Evolutionary conservation across 2,888 invertebrate species (phyloP).

Genomic region (Himalopsyche japonica): DNA sequence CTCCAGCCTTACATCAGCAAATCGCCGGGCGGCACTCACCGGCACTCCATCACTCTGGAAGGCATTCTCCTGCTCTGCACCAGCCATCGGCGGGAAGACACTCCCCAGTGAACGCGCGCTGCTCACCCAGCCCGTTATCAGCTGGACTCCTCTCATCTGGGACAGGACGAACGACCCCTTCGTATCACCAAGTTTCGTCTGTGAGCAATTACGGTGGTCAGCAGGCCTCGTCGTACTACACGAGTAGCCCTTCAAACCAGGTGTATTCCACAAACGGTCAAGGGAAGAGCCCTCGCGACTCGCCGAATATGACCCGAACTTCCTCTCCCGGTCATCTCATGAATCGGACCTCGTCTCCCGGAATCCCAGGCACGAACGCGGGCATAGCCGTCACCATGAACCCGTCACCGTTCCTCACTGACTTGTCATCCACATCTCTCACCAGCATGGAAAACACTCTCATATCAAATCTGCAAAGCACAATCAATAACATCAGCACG

Average conservation of each 20-base stretch:
- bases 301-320: conserved; percentile 47
- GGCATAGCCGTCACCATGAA: conserved; percentile 66
- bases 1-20: conserved; percentile 6
- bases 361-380: conserved; percentile 64
- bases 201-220: background rate
- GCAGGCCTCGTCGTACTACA: conserved; percentile 42
- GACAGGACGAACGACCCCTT: conserved; percentile 52
- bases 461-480: conserved; percentile 47
- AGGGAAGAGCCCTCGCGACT: conserved; percentile 46
- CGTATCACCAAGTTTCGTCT: conserved; percentile 43
- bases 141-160: conserved; percentile 41
- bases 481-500: conserved; percentile 46
- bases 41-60: conserved; percentile 1
- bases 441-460: conserved; percentile 45
- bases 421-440: conserved; percentile 35
- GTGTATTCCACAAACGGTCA: conserved; percentile 45
- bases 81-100: conserved; percentile 10
- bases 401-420: conserved; percentile 46
- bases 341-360: conserved; percentile 44
- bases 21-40: conserved; percentile 22
- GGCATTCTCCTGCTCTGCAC: conserved; percentile 16
- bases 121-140: conserved; percentile 45
- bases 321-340: conserved; percentile 48
- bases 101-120: conserved; percentile 4
- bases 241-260: conserved; percentile 42